phyloP scores from a whole-genome alignment of 2,888 invertebrate species.

The Neoscelio sp. region DNA sequence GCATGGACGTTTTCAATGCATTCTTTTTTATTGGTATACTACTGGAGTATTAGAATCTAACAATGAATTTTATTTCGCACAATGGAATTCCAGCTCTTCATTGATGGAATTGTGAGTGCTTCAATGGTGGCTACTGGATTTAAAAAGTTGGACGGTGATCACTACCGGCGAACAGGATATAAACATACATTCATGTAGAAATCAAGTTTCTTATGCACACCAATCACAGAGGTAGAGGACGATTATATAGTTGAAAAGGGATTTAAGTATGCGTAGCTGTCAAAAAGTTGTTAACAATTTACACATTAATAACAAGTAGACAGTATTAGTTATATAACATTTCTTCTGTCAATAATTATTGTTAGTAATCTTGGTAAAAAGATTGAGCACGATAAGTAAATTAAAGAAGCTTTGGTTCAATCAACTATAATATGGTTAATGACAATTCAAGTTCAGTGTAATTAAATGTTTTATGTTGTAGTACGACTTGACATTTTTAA shows the following conservation, averaged over 20 bases:
- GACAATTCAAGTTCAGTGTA: too few species aligned
- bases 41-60: slow-evolving; percentile 14
- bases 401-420: too few species aligned
- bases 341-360: too few species aligned
- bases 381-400: too few species aligned
- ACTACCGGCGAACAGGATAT: slow-evolving; percentile 14
- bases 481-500: too few species aligned
- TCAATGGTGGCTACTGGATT: slow-evolving; percentile 20
- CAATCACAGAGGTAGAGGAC: slow-evolving; percentile 19
- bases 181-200: slow-evolving; percentile 32
- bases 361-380: too few species aligned
- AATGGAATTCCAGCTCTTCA: slow-evolving; percentile 41
- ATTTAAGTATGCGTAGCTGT: too few species aligned
- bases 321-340: too few species aligned
- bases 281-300: too few species aligned
- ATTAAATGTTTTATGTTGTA: too few species aligned
- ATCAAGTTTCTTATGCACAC: slow-evolving; percentile 46
- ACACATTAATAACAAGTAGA: too few species aligned
- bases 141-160: slow-evolving; percentile 43
- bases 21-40: slow-evolving; percentile 22
- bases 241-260: slow-evolving; percentile 37
- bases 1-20: slow-evolving; percentile 4
- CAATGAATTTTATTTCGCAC: slow-evolving; percentile 35
- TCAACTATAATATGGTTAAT: too few species aligned
- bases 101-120: slow-evolving; percentile 39